Conservation (phyloP, 2,888 invertebrate genomes). For the Phoronis australis region DNA sequence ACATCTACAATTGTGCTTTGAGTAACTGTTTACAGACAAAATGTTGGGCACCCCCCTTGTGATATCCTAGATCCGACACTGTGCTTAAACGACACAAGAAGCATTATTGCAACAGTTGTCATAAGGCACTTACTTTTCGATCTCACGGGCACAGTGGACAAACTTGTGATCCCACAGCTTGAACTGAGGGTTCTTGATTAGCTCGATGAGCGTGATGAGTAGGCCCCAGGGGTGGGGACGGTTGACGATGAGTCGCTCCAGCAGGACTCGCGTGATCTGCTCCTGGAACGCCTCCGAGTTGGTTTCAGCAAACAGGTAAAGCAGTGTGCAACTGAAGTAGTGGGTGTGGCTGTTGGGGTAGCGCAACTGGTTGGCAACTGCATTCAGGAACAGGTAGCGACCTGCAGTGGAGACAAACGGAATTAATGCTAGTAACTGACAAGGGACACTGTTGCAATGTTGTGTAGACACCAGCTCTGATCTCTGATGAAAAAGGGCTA, state of each 20-base stretch:
- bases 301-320: conserved; percentile 95
- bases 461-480: no score
- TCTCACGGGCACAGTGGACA: conserved; percentile 98
- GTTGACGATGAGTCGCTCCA: conserved; percentile 95
- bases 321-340: conserved; percentile 95
- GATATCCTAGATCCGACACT: no score
- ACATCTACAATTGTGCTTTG: no score
- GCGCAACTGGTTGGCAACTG: conserved; percentile 95
- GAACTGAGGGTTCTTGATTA: conserved; percentile 96
- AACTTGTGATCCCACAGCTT: conserved; percentile 99
- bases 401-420: conserved; percentile 54
- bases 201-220: conserved; percentile 95
- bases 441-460: no score
- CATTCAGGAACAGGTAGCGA: conserved; percentile 93
- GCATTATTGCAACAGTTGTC: no score
- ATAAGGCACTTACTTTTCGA: conserved; percentile 85
- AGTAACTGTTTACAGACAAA: no score
- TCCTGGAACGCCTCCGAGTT: conserved; percentile 97
- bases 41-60: no score
- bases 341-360: conserved; percentile 99
- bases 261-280: conserved; percentile 90
- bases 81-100: background rate
- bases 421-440: no score
- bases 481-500: no score
- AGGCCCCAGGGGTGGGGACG: conserved; percentile 99